Conservation (phyloP, 2,113 vertebrate species). For the Thermophis baileyi region DNA sequence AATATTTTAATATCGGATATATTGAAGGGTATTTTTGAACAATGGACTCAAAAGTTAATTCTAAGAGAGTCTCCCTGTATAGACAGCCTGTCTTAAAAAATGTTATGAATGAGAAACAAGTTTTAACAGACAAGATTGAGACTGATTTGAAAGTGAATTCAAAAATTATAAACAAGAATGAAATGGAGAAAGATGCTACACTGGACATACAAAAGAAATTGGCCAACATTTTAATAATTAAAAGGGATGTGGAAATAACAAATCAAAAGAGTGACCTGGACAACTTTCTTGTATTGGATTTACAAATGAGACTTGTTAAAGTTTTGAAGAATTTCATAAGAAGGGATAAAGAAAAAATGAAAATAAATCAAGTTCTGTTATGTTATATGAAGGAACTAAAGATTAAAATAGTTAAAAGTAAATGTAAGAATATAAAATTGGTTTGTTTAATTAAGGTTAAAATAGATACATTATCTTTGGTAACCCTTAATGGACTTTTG, state of each 20-base stretch:
- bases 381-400: neutral
- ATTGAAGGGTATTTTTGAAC: neutral
- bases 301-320: neutral
- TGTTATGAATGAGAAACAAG: neutral
- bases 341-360: neutral
- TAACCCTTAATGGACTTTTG: neutral
- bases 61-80: neutral
- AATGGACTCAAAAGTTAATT: neutral
- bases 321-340: neutral
- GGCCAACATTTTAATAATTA: neutral
- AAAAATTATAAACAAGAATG: neutral
- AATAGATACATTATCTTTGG: neutral
- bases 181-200: neutral
- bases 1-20: neutral
- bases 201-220: neutral
- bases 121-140: neutral
- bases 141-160: neutral
- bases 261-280: neutral
- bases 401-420: neutral
- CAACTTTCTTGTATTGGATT: neutral
- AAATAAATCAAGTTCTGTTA: neutral
- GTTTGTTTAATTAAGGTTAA: neutral
- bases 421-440: neutral
- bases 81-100: neutral
- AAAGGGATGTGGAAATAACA: neutral